A percentile compares a stretch with the other conserved stretches of the same genome.
phyloP scores from a whole-genome alignment of 2,888 invertebrate genomes.

The Cylloceria caligata region DNA sequence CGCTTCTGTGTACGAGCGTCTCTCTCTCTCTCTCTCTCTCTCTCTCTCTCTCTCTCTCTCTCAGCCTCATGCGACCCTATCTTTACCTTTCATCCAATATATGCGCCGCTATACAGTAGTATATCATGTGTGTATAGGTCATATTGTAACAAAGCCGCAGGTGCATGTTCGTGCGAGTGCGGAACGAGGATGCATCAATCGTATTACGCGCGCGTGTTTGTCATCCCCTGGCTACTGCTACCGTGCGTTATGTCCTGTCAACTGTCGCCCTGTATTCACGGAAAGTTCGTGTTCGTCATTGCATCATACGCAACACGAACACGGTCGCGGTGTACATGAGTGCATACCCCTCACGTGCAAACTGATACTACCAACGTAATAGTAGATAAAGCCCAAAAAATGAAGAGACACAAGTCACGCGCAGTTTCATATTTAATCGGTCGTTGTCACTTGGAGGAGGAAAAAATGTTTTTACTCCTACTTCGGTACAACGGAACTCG shows the following conservation, averaged over 20 bases:
- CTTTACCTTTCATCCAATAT: background rate
- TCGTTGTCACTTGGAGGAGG: slow-evolving; percentile 10
- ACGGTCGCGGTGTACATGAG: background rate
- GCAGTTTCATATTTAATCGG: slow-evolving; percentile 12
- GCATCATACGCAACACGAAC: background rate
- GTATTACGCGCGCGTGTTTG: slow-evolving; percentile 41
- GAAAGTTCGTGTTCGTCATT: slow-evolving; percentile 34
- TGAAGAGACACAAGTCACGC: slow-evolving; percentile 37
- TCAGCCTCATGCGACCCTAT: slow-evolving; percentile 14
- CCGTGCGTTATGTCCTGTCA: slow-evolving; percentile 5
- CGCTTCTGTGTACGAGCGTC: slow-evolving; percentile 43
- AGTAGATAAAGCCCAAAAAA: slow-evolving; percentile 34
- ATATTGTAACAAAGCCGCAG: slow-evolving; percentile 3
- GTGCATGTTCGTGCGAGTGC: slow-evolving; percentile 29
- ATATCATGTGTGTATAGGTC: background rate
- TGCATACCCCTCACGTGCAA: background rate
- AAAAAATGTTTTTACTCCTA: too few relatives aligned
- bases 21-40: slow-evolving; percentile 3
- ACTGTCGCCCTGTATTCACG: slow-evolving; percentile 8
- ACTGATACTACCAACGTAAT: background rate
- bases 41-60: slow-evolving; percentile 27
- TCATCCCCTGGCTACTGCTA: background rate
- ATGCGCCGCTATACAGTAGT: background rate
- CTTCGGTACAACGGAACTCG: too few relatives aligned
- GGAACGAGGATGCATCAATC: slow-evolving; percentile 60